These are phyloP conservation scores for Phortica okadai DNA, from an alignment of 2,888 invertebrate species.

Conservation along the genomic window DNA sequence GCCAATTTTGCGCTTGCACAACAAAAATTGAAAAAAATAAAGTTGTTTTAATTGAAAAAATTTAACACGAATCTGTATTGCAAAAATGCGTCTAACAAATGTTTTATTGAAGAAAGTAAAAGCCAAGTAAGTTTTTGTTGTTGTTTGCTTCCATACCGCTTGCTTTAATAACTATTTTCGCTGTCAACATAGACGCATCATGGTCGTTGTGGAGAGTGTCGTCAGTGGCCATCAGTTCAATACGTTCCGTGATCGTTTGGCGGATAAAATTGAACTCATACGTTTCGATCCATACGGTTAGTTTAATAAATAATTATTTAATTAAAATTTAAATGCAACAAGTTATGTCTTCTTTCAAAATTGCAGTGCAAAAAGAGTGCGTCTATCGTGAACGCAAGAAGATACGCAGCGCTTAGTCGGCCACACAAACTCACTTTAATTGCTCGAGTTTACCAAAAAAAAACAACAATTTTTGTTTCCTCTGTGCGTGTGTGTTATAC, in stretches of 20 bases:
- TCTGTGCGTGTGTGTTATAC: neutral
- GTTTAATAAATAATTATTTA: slow-evolving; percentile 65
- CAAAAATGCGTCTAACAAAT: slow-evolving; percentile 81
- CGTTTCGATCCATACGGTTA: slow-evolving; percentile 88
- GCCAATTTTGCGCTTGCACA: slow-evolving; percentile 11
- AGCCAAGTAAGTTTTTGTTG: slow-evolving; percentile 82
- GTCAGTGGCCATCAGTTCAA: slow-evolving; percentile 86
- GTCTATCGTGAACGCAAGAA: slow-evolving; percentile 86
- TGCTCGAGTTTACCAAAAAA: no score
- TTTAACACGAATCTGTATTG: neutral
- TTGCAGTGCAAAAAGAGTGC: slow-evolving; percentile 82
- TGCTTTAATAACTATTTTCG: neutral
- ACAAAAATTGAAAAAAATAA: neutral
- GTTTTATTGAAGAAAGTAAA: slow-evolving; percentile 84
- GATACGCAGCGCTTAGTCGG: slow-evolving; percentile 80
- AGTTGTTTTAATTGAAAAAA: slow-evolving; percentile 3
- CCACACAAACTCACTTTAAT: neutral
- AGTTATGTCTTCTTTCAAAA: slow-evolving; percentile 60
- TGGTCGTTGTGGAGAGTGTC: slow-evolving; percentile 88
- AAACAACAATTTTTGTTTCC: neutral
- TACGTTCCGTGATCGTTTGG: slow-evolving; percentile 83
- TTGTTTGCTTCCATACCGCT: neutral
- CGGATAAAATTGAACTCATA: slow-evolving; percentile 86
- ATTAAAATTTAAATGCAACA: neutral
- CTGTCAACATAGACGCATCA: slow-evolving; percentile 79